phyloP scores from a whole-genome alignment of 2,888 invertebrate genomes.

The Dysmachus trigonus region DNA sequence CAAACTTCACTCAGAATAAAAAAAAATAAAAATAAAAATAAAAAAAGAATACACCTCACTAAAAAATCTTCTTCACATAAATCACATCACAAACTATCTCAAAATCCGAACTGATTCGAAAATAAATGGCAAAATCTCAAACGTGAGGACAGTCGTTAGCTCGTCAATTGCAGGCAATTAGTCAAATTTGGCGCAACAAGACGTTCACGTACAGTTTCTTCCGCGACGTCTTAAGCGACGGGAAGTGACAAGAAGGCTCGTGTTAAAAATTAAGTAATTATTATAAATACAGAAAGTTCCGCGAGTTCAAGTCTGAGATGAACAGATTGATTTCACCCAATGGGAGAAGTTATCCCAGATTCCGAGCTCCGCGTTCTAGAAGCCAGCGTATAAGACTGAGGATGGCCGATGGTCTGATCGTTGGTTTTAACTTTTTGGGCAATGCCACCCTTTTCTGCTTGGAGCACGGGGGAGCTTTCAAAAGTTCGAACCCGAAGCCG shows the following conservation, averaged over 20 bases:
- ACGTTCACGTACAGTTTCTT: not conserved
- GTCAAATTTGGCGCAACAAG: not conserved
- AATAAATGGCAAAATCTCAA: not conserved
- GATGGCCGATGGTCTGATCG: constrained; percentile 24
- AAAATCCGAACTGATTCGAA: not conserved
- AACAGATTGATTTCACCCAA: not conserved
- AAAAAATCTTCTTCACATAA: not conserved
- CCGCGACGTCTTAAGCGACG: not conserved
- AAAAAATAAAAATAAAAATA: not conserved
- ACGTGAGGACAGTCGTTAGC: not conserved
- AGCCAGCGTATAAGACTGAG: constrained; percentile 17
- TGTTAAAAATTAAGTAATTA: no score
- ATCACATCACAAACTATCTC: not conserved
- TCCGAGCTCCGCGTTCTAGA: not conserved
- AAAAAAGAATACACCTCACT: not conserved
- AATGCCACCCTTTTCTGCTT: constrained; percentile 5
- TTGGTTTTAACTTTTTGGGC: constrained; percentile 3
- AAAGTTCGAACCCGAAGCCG: not conserved
- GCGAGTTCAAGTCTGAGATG: not conserved
- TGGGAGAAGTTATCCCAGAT: not conserved
- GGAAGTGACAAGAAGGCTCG: not conserved
- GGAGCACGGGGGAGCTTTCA: not conserved
- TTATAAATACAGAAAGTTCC: not conserved
- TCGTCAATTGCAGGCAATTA: not conserved
- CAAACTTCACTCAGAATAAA: not conserved